Conservation (phyloP, 2,113 vertebrate species). For the Lepisosteus oculatus region DNA sequence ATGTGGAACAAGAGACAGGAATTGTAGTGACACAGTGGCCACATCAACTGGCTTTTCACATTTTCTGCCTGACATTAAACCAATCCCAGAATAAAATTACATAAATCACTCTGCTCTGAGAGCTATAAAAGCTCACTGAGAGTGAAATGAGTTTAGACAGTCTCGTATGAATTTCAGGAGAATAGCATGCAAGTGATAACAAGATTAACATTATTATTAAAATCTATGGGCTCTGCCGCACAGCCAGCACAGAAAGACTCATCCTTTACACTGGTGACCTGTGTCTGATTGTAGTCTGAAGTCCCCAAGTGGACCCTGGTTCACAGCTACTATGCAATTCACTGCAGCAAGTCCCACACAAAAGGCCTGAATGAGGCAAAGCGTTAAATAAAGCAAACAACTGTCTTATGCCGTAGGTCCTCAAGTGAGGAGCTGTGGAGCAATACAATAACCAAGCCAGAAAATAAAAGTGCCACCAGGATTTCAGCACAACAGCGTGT, state of each 20-base stretch:
- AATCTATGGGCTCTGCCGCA: slow-evolving; percentile 7
- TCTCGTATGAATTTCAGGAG: slow-evolving; percentile 24
- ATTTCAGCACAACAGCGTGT: not conserved
- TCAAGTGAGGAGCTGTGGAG: not conserved
- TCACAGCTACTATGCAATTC: not conserved
- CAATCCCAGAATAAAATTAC: slow-evolving; percentile 11
- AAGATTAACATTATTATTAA: slow-evolving; percentile 28
- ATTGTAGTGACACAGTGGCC: slow-evolving; percentile 25
- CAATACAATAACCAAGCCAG: not conserved
- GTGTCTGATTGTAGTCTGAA: not conserved
- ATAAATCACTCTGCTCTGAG: slow-evolving; percentile 22
- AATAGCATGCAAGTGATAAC: slow-evolving; percentile 25
- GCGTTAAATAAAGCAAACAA: not conserved
- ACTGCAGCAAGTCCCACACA: not conserved
- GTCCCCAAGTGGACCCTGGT: slow-evolving; percentile 9
- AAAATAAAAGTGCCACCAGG: slow-evolving; percentile 11
- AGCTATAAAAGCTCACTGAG: slow-evolving; percentile 13
- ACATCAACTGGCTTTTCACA: slow-evolving; percentile 25
- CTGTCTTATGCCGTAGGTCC: not conserved
- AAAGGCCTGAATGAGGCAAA: slow-evolving; percentile 6
- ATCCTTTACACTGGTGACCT: slow-evolving; percentile 21
- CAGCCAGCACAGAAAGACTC: slow-evolving; percentile 1
- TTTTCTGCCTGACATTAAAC: slow-evolving; percentile 26
- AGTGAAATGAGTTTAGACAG: slow-evolving; percentile 25
- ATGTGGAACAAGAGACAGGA: slow-evolving; percentile 21